Conservation (phyloP, 2,797 vertebrate genomes). For the Otus scops region DNA sequence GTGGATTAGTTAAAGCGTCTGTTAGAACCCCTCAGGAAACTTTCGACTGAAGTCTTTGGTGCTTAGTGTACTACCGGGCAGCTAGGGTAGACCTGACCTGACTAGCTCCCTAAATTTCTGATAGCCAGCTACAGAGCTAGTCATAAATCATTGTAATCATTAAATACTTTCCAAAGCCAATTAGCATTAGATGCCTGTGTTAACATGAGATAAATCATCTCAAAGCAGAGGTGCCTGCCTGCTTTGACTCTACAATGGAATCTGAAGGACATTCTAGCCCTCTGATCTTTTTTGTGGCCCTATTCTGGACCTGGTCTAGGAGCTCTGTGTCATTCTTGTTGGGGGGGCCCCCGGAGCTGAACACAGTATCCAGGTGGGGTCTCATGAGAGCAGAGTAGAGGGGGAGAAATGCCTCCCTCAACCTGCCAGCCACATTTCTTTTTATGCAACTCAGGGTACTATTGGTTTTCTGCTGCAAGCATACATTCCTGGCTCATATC, state of each 20-base stretch:
- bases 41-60: not conserved
- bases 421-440: not conserved
- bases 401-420: too few species aligned
- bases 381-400: too few species aligned
- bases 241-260: not conserved
- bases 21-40: not conserved
- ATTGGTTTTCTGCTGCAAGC: not conserved
- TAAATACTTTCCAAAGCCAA: not conserved
- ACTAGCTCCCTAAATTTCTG: not conserved
- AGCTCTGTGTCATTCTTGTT: not conserved
- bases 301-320: not conserved
- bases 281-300: not conserved
- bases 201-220: not conserved
- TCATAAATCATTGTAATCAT: not conserved
- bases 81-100: not conserved
- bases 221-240: not conserved
- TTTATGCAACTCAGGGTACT: not conserved
- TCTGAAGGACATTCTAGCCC: not conserved
- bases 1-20: not conserved
- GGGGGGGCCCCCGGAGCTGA: too few species aligned
- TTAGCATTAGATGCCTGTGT: not conserved
- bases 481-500: not conserved
- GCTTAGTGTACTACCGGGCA: not conserved
- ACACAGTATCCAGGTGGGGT: too few species aligned
- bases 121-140: not conserved